Conservation (phyloP, 92 coral and sea anemone genomes). For the Meandrina meandrites region DNA sequence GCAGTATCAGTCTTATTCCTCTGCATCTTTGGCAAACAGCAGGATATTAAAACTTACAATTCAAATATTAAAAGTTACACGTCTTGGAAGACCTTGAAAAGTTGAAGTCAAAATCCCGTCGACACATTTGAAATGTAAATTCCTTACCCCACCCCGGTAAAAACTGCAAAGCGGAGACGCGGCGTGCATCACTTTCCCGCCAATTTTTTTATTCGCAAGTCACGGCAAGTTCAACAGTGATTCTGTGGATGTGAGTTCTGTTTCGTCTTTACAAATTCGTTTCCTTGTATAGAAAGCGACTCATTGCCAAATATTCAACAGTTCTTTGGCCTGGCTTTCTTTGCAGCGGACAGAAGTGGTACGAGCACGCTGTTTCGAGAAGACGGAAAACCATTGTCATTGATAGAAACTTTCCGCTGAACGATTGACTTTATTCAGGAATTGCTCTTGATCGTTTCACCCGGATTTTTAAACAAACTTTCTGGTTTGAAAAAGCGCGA, state of each 20-base stretch:
- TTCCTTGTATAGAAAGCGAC: not conserved
- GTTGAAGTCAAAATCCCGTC: not conserved
- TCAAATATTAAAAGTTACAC: too few relatives aligned
- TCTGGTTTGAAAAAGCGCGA: not conserved
- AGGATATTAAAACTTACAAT: too few relatives aligned
- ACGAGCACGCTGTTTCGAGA: not conserved
- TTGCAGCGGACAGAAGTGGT: not conserved
- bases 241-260: not conserved
- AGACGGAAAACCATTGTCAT: not conserved
- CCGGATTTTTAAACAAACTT: not conserved
- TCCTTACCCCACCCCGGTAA: conserved; percentile 7
- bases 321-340: not conserved
- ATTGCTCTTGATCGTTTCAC: not conserved
- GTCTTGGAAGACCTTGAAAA: too few relatives aligned
- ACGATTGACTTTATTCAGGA: not conserved
- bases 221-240: not conserved
- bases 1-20: too few relatives aligned
- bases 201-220: conserved; percentile 15
- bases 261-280: not conserved
- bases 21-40: too few relatives aligned
- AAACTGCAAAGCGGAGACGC: conserved; percentile 11
- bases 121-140: not conserved
- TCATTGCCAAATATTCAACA: not conserved
- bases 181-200: conserved; percentile 44
- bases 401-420: not conserved